A percentile compares a stretch with the other conserved stretches of the same genome.
These are phyloP conservation scores for Hylia prasina DNA, from an alignment of 2,113 vertebrate genomes.

Conservation along the genomic window DNA sequence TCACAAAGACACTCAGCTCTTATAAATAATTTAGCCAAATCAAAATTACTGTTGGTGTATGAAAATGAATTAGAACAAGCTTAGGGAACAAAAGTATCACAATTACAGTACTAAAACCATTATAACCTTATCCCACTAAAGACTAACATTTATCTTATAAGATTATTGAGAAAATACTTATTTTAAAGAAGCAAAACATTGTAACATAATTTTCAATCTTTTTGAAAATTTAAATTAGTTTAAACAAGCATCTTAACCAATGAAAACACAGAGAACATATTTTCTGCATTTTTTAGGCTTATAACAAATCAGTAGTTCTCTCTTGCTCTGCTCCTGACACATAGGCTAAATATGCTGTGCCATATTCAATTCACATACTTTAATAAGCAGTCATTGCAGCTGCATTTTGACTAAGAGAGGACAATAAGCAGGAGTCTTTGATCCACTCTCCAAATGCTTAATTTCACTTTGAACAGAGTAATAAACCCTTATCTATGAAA, in stretches of 20 bases:
- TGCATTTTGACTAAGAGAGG: background rate
- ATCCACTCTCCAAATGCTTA: background rate
- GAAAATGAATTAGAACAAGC: background rate
- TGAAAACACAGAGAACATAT: background rate
- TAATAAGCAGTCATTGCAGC: background rate
- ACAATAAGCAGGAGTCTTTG: background rate
- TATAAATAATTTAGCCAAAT: slow-evolving; percentile 1
- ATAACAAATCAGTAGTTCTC: background rate
- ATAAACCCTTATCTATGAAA: background rate
- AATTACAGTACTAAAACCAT: background rate
- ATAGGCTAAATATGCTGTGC: background rate
- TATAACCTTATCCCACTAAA: background rate
- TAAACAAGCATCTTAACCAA: background rate
- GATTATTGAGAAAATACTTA: background rate
- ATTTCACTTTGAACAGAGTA: background rate
- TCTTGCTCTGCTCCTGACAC: background rate
- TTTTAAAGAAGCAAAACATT: background rate
- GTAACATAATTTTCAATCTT: background rate
- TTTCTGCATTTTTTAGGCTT: background rate
- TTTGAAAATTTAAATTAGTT: background rate
- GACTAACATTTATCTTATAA: background rate
- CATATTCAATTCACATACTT: background rate
- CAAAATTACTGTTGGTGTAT: background rate
- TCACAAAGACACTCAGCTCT: background rate
- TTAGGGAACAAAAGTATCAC: background rate